These are phyloP conservation scores for Pachycephala philippinensis DNA, from an alignment of 2,113 vertebrate genomes.

Conservation along the genomic window DNA sequence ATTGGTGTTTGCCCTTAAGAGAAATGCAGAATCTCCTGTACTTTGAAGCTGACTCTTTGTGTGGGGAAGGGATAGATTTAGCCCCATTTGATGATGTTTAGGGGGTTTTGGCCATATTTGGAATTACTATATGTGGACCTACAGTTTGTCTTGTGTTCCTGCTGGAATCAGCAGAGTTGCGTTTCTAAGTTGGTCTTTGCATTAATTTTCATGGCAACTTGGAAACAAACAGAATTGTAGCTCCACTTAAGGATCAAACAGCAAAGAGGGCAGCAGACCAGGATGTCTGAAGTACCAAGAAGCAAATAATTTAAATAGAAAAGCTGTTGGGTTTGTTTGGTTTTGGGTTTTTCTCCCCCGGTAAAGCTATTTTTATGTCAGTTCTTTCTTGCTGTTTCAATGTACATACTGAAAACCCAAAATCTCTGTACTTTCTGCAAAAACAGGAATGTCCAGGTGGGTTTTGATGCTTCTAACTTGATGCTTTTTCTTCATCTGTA, in stretches of 20 bases:
- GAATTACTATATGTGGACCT: not conserved
- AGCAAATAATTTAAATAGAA: not conserved
- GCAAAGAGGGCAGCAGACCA: not conserved
- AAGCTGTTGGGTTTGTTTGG: not conserved
- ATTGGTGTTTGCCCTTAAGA: not conserved
- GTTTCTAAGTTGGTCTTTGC: constrained; percentile 1
- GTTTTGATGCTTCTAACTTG: not conserved
- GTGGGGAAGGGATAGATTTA: not conserved
- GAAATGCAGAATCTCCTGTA: not conserved
- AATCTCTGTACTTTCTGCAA: not conserved
- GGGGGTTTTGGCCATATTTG: constrained; percentile 5
- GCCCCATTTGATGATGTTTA: not conserved
- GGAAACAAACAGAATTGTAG: not conserved
- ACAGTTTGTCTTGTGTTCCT: not conserved
- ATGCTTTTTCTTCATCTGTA: not conserved
- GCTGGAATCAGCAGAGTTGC: not conserved
- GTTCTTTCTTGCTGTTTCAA: not conserved
- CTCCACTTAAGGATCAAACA: not conserved
- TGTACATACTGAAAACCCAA: accelerated
- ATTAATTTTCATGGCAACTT: constrained; percentile 39
- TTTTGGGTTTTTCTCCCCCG: accelerated
- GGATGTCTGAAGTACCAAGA: not conserved
- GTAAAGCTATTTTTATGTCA: not conserved
- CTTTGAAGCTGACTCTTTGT: not conserved
- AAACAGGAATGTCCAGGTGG: not conserved